These are phyloP conservation scores for Schizotus pectinicornis DNA, from an alignment of 2,888 invertebrate genomes.

Conservation along the genomic window DNA sequence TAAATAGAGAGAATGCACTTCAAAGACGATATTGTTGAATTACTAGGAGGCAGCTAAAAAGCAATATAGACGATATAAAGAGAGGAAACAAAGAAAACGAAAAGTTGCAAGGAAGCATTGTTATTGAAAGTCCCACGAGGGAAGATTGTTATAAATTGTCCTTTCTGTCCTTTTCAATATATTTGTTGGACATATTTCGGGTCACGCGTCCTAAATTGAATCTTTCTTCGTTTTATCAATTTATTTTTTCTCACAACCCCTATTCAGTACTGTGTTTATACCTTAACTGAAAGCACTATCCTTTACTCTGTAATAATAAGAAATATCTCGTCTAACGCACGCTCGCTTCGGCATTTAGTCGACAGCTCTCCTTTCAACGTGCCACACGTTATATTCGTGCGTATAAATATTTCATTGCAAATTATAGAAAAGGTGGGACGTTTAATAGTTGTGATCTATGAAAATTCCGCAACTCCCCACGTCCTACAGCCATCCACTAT, in stretches of 20 bases:
- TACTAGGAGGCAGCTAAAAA: constrained; percentile 46
- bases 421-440: too few species aligned
- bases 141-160: constrained; percentile 50
- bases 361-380: neutral
- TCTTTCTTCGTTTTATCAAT: constrained; percentile 37
- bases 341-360: neutral
- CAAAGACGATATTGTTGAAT: constrained; percentile 44
- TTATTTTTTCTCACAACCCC: constrained; percentile 30
- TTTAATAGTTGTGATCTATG: too few species aligned
- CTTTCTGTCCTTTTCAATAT: constrained; percentile 49
- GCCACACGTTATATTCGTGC: too few species aligned
- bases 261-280: constrained; percentile 25
- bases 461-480: too few species aligned
- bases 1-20: constrained; percentile 40
- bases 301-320: constrained; percentile 16
- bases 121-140: constrained; percentile 48
- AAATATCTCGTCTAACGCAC: neutral
- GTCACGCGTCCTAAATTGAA: constrained; percentile 46
- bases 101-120: constrained; percentile 47
- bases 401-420: too few species aligned
- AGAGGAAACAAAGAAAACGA: constrained; percentile 44
- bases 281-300: constrained; percentile 20
- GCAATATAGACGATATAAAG: constrained; percentile 47
- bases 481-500: neutral
- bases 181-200: constrained; percentile 47